phyloP scores from a whole-genome alignment of 2,797 vertebrate species.

The Antennarius maculatus region DNA sequence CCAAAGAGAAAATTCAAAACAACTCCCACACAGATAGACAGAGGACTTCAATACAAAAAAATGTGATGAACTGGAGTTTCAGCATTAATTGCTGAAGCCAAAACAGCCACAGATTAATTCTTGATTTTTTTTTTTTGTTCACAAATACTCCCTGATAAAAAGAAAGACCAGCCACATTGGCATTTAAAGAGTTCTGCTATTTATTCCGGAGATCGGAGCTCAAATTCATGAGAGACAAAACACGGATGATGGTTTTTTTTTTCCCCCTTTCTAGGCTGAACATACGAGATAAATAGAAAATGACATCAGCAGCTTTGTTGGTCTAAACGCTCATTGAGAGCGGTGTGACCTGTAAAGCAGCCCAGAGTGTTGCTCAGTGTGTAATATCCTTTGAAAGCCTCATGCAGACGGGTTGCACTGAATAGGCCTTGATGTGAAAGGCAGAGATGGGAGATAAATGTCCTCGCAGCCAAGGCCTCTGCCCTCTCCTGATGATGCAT shows the following conservation, averaged over 20 bases:
- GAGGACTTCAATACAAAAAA: conserved; percentile 58
- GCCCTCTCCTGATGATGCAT: conserved; percentile 76
- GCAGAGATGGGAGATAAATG: conserved; percentile 82
- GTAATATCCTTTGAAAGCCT: conserved; percentile 61
- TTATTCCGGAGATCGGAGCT: conserved; percentile 24
- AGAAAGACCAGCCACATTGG: conserved; percentile 22
- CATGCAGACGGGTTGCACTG: conserved; percentile 67
- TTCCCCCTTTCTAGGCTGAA: conserved; percentile 13
- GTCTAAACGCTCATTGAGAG: conserved; percentile 55
- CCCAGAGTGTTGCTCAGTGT: conserved; percentile 51
- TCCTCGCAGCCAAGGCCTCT: conserved; percentile 76
- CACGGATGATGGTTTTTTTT: conserved; percentile 17
- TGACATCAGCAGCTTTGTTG: conserved; percentile 55
- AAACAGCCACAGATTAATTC: conserved; percentile 56
- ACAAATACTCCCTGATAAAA: conserved; percentile 39
- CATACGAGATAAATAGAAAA: conserved; percentile 37
- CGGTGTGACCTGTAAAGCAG: conserved; percentile 70
- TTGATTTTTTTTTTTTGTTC: conserved; percentile 44
- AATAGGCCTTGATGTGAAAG: conserved; percentile 78
- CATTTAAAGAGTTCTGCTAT: conserved; percentile 9
- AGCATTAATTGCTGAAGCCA: conserved; percentile 67
- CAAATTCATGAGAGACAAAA: conserved; percentile 34
- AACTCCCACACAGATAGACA: conserved; percentile 51
- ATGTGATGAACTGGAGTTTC: conserved; percentile 46
- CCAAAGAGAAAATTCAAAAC: conserved; percentile 56